These are phyloP conservation scores for Drosophila baimaii DNA, from an alignment of 1,140 invertebrate species.

Conservation along the genomic window DNA sequence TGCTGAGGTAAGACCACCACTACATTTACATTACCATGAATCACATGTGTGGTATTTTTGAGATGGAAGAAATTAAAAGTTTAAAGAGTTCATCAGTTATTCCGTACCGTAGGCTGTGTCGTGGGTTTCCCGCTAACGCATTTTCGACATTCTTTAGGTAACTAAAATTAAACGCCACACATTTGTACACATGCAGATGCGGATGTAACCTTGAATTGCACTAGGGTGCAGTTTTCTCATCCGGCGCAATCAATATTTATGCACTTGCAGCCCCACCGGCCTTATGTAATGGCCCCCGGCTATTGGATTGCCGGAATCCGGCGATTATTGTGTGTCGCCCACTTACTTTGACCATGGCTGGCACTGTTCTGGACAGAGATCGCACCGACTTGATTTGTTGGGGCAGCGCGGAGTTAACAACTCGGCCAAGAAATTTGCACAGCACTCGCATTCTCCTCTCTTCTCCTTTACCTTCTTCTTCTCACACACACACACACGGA, in stretches of 20 bases:
- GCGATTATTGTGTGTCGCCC: neutral
- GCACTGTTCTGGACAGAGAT: conserved; percentile 63
- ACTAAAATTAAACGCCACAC: conserved; percentile 75
- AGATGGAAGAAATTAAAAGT: neutral
- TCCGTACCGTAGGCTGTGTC: neutral
- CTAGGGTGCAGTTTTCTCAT: conserved; percentile 22
- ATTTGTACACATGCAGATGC: neutral
- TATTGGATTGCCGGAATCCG: neutral
- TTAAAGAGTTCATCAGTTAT: neutral
- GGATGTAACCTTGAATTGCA: conserved; percentile 59
- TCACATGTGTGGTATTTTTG: too few relatives aligned
- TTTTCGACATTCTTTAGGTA: neutral
- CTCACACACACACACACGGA: conserved; percentile 28
- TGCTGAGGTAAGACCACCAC: neutral
- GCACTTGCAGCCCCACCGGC: conserved; percentile 4
- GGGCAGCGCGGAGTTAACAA: conserved; percentile 61
- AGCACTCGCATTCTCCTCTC: conserved; percentile 64
- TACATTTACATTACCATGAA: neutral
- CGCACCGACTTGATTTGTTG: conserved; percentile 47
- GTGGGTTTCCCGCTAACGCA: neutral
- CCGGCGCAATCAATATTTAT: conserved; percentile 65
- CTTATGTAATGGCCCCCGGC: conserved; percentile 56
- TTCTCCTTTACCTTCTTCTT: conserved; percentile 35
- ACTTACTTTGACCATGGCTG: conserved; percentile 76
- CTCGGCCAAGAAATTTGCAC: conserved; percentile 73